These are phyloP conservation scores for Argyresthia albistria DNA, from an alignment of 2,888 invertebrate genomes.

Conservation along the genomic window DNA sequence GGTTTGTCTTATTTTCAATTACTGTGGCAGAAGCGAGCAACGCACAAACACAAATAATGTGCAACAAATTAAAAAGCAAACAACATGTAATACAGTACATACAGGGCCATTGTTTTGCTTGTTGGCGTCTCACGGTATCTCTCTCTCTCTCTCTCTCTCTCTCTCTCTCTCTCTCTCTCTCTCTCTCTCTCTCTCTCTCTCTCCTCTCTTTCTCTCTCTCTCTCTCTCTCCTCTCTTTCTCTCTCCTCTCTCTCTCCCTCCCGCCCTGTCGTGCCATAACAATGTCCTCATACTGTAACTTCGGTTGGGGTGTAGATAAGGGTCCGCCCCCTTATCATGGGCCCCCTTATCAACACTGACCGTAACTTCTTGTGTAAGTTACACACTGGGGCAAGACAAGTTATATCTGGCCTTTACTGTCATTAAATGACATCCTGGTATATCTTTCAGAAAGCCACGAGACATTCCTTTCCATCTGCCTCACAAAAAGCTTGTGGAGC, in stretches of 20 bases:
- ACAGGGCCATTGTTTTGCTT: no score
- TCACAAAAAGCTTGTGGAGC: slow-evolving; percentile 73
- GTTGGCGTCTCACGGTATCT: no score
- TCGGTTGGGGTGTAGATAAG: neutral
- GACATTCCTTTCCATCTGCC: slow-evolving; percentile 74
- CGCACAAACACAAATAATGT: neutral
- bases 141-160: no score
- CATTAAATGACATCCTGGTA: neutral
- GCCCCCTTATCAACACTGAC: neutral
- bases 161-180: no score
- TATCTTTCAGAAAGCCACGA: slow-evolving; percentile 31
- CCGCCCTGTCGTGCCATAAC: neutral
- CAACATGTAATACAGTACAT: neutral
- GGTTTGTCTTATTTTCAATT: no score
- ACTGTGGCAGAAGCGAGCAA: neutral
- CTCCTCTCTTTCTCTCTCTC: no score
- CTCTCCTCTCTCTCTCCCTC: neutral
- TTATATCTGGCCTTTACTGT: no score
- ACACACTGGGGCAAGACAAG: no score
- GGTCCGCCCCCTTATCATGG: neutral
- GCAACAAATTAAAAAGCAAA: neutral
- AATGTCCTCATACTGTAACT: neutral
- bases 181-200: no score
- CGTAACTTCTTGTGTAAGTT: neutral
- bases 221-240: no score